Conservation (phyloP, 2,113 vertebrate genomes). For the Cheirogaleus medius region DNA sequence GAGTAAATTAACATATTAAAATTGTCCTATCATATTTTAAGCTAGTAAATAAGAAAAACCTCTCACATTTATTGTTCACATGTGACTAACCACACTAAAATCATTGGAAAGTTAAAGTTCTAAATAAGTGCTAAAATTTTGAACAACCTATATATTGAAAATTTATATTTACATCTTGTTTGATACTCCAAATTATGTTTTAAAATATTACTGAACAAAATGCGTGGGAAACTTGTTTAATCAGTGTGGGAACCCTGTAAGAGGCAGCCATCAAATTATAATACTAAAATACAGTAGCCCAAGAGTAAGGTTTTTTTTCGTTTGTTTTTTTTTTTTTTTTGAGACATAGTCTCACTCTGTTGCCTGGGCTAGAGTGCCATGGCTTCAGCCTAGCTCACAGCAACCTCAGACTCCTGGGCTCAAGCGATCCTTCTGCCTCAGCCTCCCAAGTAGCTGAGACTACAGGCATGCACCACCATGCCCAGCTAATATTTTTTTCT, state of each 20-base stretch:
- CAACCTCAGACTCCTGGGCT: too few relatives aligned
- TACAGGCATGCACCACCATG: too few relatives aligned
- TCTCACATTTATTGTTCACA: neutral
- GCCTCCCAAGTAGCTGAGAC: too few relatives aligned
- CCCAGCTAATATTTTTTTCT: too few relatives aligned
- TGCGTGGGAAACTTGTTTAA: neutral
- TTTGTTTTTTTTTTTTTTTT: too few relatives aligned
- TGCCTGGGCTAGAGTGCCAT: too few relatives aligned
- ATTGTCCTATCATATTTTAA: neutral
- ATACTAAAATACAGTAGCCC: neutral
- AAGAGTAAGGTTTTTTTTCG: too few relatives aligned
- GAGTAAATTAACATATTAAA: neutral
- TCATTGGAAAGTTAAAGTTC: neutral
- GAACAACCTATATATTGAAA: neutral
- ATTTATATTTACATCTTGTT: neutral
- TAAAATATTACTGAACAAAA: neutral
- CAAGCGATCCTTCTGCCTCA: too few relatives aligned
- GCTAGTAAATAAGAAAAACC: neutral
- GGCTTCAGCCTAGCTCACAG: too few relatives aligned
- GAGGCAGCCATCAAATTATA: neutral
- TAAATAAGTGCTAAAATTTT: neutral
- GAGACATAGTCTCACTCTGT: too few relatives aligned
- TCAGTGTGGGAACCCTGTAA: neutral
- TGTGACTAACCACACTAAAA: neutral
- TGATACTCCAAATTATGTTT: neutral